Percentiles rank a stretch among this genome's conserved stretches.
These are phyloP conservation scores for Myrmecobius fasciatus DNA, from an alignment of 2,113 vertebrate species.

Conservation along the genomic window DNA sequence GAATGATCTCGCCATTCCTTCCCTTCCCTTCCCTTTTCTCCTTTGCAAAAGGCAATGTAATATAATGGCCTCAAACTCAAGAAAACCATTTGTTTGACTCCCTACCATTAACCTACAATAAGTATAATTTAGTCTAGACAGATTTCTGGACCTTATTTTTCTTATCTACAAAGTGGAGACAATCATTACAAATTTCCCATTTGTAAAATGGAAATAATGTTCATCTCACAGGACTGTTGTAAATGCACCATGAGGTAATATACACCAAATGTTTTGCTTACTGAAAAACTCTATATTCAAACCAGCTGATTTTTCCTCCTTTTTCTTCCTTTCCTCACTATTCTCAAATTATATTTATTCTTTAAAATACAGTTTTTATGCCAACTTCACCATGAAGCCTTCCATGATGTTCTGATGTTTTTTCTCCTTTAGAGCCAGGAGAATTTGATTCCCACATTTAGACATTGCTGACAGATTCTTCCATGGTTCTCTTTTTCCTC, in stretches of 20 bases:
- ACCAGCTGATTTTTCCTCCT: background rate
- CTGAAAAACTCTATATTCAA: background rate
- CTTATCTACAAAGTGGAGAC: background rate
- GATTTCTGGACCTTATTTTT: background rate
- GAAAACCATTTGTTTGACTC: background rate
- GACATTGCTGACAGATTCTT: conserved; percentile 2
- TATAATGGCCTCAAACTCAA: background rate
- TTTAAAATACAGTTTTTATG: background rate
- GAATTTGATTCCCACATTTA: background rate
- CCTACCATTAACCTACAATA: background rate
- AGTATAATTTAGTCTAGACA: background rate
- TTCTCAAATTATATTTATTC: background rate
- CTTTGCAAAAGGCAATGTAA: background rate
- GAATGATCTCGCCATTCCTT: background rate
- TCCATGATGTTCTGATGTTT: background rate
- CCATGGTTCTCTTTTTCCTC: background rate
- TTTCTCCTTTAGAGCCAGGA: background rate
- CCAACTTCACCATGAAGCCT: background rate
- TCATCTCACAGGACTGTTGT: background rate
- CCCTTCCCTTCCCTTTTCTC: background rate
- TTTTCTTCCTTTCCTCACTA: background rate
- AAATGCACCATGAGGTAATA: background rate
- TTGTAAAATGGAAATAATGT: background rate
- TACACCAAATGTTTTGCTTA: background rate
- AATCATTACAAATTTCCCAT: background rate